A percentile compares a stretch with the other conserved stretches of the same genome.
Evolutionary conservation across 64 coral and sea anemone species (phyloP).

Genomic region (Montipora sp.): DNA sequence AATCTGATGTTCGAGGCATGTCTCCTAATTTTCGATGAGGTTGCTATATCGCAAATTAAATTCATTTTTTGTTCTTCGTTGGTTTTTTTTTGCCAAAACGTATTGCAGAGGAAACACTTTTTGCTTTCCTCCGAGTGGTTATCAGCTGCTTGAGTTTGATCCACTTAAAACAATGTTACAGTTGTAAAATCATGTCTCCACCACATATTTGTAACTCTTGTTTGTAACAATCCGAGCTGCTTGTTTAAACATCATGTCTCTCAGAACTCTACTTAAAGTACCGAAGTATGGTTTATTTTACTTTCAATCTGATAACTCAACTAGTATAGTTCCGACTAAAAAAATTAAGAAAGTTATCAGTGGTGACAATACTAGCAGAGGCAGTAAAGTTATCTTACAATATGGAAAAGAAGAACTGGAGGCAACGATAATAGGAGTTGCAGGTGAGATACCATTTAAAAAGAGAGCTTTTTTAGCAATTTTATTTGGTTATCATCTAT

Average conservation of each 20-base stretch:
- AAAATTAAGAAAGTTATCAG: not conserved
- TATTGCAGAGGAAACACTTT: no score
- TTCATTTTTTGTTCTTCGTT: no score
- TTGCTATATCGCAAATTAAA: no score
- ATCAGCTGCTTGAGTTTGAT: no score
- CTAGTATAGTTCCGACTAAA: not conserved
- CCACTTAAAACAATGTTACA: no score
- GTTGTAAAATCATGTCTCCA: no score
- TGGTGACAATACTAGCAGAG: not conserved
- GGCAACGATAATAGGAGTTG: not conserved
- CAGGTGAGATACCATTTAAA: not conserved
- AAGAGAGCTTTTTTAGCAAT: no score
- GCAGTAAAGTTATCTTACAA: not conserved
- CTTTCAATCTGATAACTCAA: not conserved
- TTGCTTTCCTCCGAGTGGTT: no score
- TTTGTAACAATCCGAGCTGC: no score
- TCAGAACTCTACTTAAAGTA: not conserved
- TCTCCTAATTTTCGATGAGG: not conserved
- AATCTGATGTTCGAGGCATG: slow-evolving; percentile 35
- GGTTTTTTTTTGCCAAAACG: no score
- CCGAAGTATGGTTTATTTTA: not conserved
- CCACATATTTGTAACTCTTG: no score
- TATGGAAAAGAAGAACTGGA: not conserved
- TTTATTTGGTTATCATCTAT: no score
- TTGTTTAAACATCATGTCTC: not conserved